phyloP scores from a whole-genome alignment of 1,140 invertebrate genomes.

The Mizuhopecten yessoensis region DNA sequence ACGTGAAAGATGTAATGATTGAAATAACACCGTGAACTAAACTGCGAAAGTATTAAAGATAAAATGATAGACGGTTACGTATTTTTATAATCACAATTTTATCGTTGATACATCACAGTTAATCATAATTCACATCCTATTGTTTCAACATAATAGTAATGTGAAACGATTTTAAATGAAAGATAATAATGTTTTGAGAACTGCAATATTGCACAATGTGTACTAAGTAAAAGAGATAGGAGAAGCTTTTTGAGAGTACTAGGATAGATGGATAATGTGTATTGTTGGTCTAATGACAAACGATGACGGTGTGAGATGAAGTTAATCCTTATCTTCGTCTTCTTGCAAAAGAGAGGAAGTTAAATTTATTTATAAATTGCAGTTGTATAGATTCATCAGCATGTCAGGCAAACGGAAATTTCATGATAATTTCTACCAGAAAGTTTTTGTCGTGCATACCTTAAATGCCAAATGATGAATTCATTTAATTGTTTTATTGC shows the following conservation, averaged over 20 bases:
- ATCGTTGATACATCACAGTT: not conserved
- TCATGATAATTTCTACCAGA: not conserved
- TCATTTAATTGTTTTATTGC: not conserved
- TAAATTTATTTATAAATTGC: not conserved
- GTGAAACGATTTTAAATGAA: not conserved
- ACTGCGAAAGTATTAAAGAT: too few species aligned
- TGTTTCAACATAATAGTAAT: not conserved
- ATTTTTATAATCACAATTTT: not conserved
- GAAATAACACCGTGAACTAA: too few species aligned
- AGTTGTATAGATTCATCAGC: not conserved
- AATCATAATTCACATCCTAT: not conserved
- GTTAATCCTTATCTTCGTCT: not conserved
- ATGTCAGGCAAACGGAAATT: not conserved
- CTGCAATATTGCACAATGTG: not conserved
- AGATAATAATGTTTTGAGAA: not conserved
- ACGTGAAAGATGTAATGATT: too few species aligned
- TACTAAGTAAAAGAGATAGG: not conserved
- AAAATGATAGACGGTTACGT: not conserved
- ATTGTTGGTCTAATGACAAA: too few species aligned
- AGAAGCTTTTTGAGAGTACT: not conserved
- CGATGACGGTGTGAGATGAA: not conserved
- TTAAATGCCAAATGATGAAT: not conserved
- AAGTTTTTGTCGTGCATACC: conserved; percentile 7
- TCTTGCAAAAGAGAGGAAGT: not conserved
- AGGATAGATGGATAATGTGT: not conserved